These are phyloP conservation scores for Distichodus sexfasciatus DNA, from an alignment of 2,797 vertebrate genomes.

Conservation along the genomic window DNA sequence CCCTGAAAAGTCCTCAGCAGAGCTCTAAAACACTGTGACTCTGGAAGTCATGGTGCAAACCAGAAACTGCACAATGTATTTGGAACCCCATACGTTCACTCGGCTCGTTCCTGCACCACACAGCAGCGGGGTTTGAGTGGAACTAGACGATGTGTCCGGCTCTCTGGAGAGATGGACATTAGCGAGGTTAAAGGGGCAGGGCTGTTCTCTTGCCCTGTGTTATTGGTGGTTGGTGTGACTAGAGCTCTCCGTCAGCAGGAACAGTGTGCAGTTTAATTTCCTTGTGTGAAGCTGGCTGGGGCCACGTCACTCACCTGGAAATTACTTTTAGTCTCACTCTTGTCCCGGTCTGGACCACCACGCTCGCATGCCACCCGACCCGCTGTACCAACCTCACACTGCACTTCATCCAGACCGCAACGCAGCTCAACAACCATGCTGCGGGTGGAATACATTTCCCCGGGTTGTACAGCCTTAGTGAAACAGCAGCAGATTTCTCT, in stretches of 20 bases:
- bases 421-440: slow-evolving; percentile 2
- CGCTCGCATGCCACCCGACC: too few relatives aligned
- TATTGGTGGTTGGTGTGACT: slow-evolving; percentile 43
- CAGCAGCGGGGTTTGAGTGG: slow-evolving; percentile 22
- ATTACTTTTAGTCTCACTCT: slow-evolving; percentile 45
- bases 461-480: slow-evolving; percentile 19
- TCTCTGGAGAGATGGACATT: slow-evolving; percentile 48
- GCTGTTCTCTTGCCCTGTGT: slow-evolving; percentile 28
- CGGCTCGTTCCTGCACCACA: slow-evolving; percentile 25
- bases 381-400: too few relatives aligned
- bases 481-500: slow-evolving; percentile 22
- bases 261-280: slow-evolving; percentile 67
- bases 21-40: too few relatives aligned
- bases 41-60: too few relatives aligned
- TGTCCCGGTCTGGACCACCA: slow-evolving; percentile 36
- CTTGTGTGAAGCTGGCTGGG: slow-evolving; percentile 65
- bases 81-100: slow-evolving; percentile 10
- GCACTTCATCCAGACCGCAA: too few relatives aligned
- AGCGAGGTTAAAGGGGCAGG: slow-evolving; percentile 46
- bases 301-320: slow-evolving; percentile 59
- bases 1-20: too few relatives aligned
- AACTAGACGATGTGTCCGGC: slow-evolving; percentile 48
- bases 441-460: not conserved
- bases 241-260: slow-evolving; percentile 52
- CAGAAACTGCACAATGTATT: too few relatives aligned